These are phyloP conservation scores for Antitype chi DNA, from an alignment of 2,888 invertebrate genomes.

Conservation along the genomic window DNA sequence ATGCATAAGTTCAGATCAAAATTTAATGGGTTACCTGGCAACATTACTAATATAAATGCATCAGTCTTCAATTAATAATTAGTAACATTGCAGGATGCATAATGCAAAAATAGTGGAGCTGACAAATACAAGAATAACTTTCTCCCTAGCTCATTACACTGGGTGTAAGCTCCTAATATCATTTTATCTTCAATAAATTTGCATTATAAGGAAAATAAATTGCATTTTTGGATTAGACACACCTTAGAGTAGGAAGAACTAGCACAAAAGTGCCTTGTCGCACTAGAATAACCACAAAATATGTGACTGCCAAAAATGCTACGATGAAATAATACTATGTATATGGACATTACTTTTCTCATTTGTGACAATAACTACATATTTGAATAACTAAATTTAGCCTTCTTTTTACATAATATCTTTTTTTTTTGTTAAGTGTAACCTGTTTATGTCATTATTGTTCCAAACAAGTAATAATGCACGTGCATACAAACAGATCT, in stretches of 20 bases:
- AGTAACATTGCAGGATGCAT: slow-evolving; percentile 57
- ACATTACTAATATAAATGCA: slow-evolving; percentile 78
- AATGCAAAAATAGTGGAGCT: slow-evolving; percentile 61
- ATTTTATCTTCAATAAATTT: slow-evolving; percentile 53
- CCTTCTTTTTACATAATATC: slow-evolving; percentile 15
- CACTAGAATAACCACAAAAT: slow-evolving; percentile 64
- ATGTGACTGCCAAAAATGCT: slow-evolving; percentile 61
- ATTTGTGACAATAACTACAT: slow-evolving; percentile 61
- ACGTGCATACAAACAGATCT: slow-evolving; percentile 67
- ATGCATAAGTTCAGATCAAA: slow-evolving; percentile 43
- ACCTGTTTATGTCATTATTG: slow-evolving; percentile 42
- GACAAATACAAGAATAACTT: slow-evolving; percentile 59
- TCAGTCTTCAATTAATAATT: slow-evolving; percentile 80
- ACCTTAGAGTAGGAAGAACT: slow-evolving; percentile 52
- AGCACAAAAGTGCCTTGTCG: slow-evolving; percentile 59
- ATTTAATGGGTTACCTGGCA: slow-evolving; percentile 32
- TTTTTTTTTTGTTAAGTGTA: slow-evolving; percentile 3
- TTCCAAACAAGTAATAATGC: slow-evolving; percentile 61
- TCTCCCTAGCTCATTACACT: slow-evolving; percentile 69
- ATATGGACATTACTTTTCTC: slow-evolving; percentile 50
- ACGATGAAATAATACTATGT: slow-evolving; percentile 66
- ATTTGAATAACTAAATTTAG: slow-evolving; percentile 6
- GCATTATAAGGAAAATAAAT: slow-evolving; percentile 56
- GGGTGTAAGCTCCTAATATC: slow-evolving; percentile 60
- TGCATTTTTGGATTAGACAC: slow-evolving; percentile 65